Evolutionary conservation across 2,888 invertebrate species (phyloP), one percentile per base, ranked within the genome.

Genomic region (Gymnocheta viridis): DNA sequence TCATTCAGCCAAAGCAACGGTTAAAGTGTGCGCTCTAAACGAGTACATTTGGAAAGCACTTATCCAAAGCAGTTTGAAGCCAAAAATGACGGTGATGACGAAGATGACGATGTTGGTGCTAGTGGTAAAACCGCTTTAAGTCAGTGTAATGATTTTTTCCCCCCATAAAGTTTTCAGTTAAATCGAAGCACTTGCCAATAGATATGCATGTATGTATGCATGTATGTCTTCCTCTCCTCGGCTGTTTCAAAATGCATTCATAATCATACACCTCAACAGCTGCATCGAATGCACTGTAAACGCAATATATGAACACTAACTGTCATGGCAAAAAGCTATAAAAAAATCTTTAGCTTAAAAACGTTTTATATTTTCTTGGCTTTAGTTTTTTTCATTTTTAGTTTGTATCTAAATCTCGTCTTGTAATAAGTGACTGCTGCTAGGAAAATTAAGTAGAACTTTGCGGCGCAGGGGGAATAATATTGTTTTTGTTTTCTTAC

Each of bases 161-260:
- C 51, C 41, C 14, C 6, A 22, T 60, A 41, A 38, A 27, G 19
- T 60, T 49, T 81, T 32, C 19, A 67, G 64, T 81, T 51, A 62
- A 81, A 81, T 74, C 74, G 72, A 74, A 74, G 66, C 82, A 82
- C 82, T 82, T 82, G 82, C 82, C 82, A 79, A 83, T 80, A 72
- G 0, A 10, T 27, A 29, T 2, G 29, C 14, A n/a, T n/a, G n/a
- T n/a, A n/a, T n/a, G n/a, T n/a, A n/a, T n/a, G n/a, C n/a, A n/a
- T n/a, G n/a, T n/a, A 17, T 41, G 56, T 64, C 54, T 72, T 56
- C 54, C 73, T 67, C 81, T 77, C 72, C 74, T 47, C 67, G 32
- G 17, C 10, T 69, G 35, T 81, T 67, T 69, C 67, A 67, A 74
- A 81, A 81, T 19, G 44, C 27, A 5, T 32, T 32, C 4, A 27